Evolutionary conservation across 2,888 invertebrate genomes (phyloP).

Genomic region (Epsilonema sp.): DNA sequence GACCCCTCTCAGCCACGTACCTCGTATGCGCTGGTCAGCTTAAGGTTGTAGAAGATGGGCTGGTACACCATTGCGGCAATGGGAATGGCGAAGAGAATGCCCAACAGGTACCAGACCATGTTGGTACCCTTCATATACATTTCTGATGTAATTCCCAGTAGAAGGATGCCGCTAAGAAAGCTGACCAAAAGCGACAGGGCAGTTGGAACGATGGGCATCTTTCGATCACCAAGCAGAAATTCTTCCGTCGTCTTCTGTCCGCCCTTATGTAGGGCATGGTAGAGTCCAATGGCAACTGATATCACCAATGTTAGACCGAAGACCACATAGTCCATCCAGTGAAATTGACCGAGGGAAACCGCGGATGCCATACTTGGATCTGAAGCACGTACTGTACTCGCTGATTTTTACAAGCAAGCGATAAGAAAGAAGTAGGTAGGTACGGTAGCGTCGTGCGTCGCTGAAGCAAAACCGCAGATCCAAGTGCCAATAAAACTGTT

Average conservation of each 20-base stretch:
- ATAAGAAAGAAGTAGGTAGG: too few species aligned
- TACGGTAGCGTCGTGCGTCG: too few species aligned
- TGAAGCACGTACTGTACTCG: too few species aligned
- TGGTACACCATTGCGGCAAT: constrained; percentile 3
- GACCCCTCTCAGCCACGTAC: too few species aligned
- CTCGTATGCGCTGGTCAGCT: constrained; percentile 7
- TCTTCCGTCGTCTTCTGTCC: constrained; percentile 4
- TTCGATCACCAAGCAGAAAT: constrained; percentile 1
- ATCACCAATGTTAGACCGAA: constrained; percentile 5
- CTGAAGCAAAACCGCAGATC: too few species aligned
- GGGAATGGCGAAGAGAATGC: constrained; percentile 3
- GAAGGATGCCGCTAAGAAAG: constrained; percentile 10
- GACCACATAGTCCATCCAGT: constrained; percentile 3
- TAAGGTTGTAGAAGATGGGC: constrained; percentile 7
- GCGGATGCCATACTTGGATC: too few species aligned
- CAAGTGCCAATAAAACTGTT: too few species aligned
- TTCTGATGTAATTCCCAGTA: constrained; percentile 10
- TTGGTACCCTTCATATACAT: constrained; percentile 10
- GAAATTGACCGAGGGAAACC: too few species aligned
- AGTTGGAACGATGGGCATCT: constrained; percentile 8
- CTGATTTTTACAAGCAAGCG: too few species aligned
- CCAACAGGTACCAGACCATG: constrained; percentile 2
- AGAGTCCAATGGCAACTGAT: constrained; percentile 3
- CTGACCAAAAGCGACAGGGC: constrained; percentile 10
- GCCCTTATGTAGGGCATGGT: neutral